These are phyloP conservation scores for Crocuta crocuta DNA, from an alignment of 2,113 vertebrate species.

Conservation along the genomic window DNA sequence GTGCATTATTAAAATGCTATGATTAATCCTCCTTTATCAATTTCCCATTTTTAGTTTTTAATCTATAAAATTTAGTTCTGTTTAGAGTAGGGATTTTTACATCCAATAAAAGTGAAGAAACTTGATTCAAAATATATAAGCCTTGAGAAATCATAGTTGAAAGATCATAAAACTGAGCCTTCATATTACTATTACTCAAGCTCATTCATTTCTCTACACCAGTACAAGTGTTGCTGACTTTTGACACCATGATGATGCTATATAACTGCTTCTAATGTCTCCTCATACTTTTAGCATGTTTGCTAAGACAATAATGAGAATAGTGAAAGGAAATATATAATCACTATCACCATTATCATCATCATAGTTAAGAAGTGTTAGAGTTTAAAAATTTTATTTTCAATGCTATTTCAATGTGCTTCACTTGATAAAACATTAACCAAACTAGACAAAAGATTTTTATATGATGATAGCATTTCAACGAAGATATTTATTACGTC, in stretches of 20 bases:
- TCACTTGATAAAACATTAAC: slow-evolving; percentile 71
- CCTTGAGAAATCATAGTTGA: not conserved
- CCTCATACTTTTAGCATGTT: accelerated
- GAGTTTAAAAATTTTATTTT: slow-evolving; percentile 1
- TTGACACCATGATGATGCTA: not conserved
- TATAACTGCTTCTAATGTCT: not conserved
- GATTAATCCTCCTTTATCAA: slow-evolving; percentile 8
- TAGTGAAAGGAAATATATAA: not conserved
- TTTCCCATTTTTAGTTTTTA: not conserved
- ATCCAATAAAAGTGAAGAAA: not conserved
- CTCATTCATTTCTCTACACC: not conserved
- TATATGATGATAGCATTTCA: slow-evolving; percentile 71
- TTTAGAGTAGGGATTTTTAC: not conserved
- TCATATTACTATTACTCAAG: not conserved
- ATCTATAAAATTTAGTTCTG: not conserved
- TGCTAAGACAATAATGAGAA: not conserved
- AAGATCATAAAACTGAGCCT: not conserved
- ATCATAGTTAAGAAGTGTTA: not conserved
- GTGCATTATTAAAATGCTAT: not conserved
- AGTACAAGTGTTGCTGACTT: not conserved
- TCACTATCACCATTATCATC: not conserved
- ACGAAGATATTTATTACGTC: slow-evolving; percentile 68
- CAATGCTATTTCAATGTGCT: not conserved
- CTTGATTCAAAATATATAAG: not conserved
- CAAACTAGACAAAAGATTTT: slow-evolving; percentile 79